These are phyloP conservation scores for Sphaeramia orbicularis DNA, from an alignment of 2,797 vertebrate genomes.

Conservation along the genomic window DNA sequence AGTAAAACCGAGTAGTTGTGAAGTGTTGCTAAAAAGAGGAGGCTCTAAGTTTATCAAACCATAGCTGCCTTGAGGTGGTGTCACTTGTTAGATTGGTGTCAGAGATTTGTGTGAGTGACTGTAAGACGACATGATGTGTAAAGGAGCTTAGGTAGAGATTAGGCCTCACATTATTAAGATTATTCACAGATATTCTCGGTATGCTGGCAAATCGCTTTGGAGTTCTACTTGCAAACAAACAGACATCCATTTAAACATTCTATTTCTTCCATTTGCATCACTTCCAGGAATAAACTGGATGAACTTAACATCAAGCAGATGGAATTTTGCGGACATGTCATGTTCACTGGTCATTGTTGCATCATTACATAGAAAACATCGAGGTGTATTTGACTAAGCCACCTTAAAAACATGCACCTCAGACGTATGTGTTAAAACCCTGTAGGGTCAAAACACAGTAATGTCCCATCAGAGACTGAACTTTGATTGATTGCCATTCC, in stretches of 20 bases:
- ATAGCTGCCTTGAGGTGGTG: background rate
- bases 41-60: background rate
- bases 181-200: conserved; percentile 41
- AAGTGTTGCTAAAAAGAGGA: background rate
- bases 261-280: too few relatives aligned
- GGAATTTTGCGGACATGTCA: too few relatives aligned
- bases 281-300: too few relatives aligned
- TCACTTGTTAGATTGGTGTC: conserved; percentile 45
- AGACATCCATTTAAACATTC: background rate
- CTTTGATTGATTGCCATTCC: too few relatives aligned
- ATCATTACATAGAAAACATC: too few relatives aligned
- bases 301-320: too few relatives aligned
- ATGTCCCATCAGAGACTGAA: too few relatives aligned
- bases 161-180: conserved; percentile 58
- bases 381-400: too few relatives aligned
- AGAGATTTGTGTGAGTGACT: conserved; percentile 36
- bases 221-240: background rate
- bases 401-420: too few relatives aligned
- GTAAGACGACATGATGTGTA: conserved; percentile 45
- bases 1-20: conserved; percentile 1
- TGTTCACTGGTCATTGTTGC: too few relatives aligned
- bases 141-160: conserved; percentile 60
- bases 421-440: too few relatives aligned
- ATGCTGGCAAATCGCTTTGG: conserved; percentile 21
- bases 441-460: too few relatives aligned